Base-by-base conservation (phyloP, 1,140 invertebrate genomes). In the Adoxophyes honmai region DNA sequence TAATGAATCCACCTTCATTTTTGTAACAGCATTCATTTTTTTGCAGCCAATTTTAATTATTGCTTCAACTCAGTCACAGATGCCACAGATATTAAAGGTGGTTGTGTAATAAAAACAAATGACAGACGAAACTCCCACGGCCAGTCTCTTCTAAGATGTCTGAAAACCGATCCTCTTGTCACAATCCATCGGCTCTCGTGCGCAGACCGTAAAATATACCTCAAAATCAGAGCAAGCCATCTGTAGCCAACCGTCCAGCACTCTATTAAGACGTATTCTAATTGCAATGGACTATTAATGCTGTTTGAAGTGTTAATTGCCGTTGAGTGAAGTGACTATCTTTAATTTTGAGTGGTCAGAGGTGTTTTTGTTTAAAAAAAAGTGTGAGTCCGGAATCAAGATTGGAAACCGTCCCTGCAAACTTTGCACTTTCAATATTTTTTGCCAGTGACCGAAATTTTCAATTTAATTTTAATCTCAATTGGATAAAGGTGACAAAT, bases 171-270 rank as follows among this genome's bases (percentile, higher is more conserved):
- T 82, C 73, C 73, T 54, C 73, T 76, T 78, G 81, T 86, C 73
- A 81, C 81, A 84, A 84, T 59, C 65, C 68, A 84, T 82, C 80
- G 80, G 62, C 68, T 77, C 62, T 67, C 68, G 44, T 55, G 66
- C 66, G 34, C 70, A 60, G 68, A 84, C 70, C 82, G 81, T 84
- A 82, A 86, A 88, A 86, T 80, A 73, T 84, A 80, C 78, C 75
- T 85, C 77, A 84, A 88, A 86, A 84, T 75, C 66, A 72, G 59
- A 68, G 58, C 58, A 61, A 66, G 62, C 54, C 72, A 77, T 67
- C 73, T 78, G 71, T 81, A 73, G 61, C 66, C 48, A 52, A 72
- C 51, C 52, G 67, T 68, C 69, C 42, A 64, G 51, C 65, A 62
- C 10, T 60, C 71, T 65, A 76, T 76, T 68, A 70, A 68, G 69